Percentiles rank a stretch among this genome's conserved stretches.
Evolutionary conservation across 1,140 invertebrate species (phyloP).

Genomic region (Melanaphis sacchari): DNA sequence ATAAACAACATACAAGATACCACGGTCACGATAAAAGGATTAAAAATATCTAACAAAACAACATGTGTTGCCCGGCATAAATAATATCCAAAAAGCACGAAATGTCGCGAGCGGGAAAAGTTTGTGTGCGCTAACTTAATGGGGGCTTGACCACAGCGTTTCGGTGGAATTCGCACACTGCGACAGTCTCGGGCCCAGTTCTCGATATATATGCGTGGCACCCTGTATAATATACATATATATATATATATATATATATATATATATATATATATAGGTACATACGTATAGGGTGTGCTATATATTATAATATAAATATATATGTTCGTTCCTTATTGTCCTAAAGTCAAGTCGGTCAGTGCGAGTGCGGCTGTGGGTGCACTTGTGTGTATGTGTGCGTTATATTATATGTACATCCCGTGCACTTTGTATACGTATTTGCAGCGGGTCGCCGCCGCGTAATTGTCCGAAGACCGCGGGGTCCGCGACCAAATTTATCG

Average conservation of each 20-base stretch:
- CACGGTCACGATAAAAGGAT: background rate
- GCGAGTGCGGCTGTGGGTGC: background rate
- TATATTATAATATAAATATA: background rate
- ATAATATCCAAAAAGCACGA: slow-evolving; percentile 2
- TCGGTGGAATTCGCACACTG: slow-evolving; percentile 23
- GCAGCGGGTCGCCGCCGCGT: slow-evolving; percentile 7
- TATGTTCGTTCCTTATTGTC: background rate
- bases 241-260: background rate
- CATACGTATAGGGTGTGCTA: background rate
- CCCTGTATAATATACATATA: background rate
- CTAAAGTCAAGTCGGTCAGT: slow-evolving; percentile 8
- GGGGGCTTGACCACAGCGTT: slow-evolving; percentile 29
- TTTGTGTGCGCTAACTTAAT: slow-evolving; percentile 21
- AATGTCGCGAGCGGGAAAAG: slow-evolving; percentile 42
- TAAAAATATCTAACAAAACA: slow-evolving; percentile 49
- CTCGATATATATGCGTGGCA: background rate
- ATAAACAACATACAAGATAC: background rate
- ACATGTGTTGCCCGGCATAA: slow-evolving; percentile 54
- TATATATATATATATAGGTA: background rate
- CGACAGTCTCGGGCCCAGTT: background rate
- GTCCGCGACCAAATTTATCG: slow-evolving; percentile 32
- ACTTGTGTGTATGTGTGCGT: no score
- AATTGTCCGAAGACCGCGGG: slow-evolving; percentile 41
- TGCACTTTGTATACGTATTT: slow-evolving; percentile 19
- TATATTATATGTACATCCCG: background rate